Evolutionary conservation across 2,113 vertebrate genomes (phyloP).

Genomic region (Halichoerus grypus): DNA sequence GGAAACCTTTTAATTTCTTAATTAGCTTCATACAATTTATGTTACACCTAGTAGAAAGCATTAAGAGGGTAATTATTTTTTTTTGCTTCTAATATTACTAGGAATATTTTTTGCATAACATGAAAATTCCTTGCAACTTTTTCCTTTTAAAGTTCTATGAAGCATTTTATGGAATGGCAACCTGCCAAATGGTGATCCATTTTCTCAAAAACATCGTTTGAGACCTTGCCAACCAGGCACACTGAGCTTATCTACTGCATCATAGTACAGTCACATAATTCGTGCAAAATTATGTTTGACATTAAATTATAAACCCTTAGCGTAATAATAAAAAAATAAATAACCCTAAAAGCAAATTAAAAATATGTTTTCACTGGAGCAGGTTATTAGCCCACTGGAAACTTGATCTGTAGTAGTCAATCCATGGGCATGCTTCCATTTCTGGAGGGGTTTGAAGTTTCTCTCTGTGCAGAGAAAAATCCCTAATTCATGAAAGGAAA

Average conservation of each 20-base stretch:
- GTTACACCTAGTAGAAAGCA: constrained; percentile 58
- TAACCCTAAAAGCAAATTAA: constrained; percentile 91
- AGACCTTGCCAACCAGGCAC: constrained; percentile 84
- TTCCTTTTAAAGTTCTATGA: constrained; percentile 78
- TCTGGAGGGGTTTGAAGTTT: constrained; percentile 80
- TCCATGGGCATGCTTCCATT: constrained; percentile 88
- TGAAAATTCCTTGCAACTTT: constrained; percentile 73
- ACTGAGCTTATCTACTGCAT: constrained; percentile 88
- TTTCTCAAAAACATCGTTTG: constrained; percentile 87
- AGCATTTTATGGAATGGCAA: constrained; percentile 84
- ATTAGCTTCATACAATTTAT: constrained; percentile 70
- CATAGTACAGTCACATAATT: constrained; percentile 87
- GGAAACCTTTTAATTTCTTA: constrained; percentile 77
- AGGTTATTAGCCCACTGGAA: constrained; percentile 90
- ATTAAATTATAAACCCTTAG: constrained; percentile 92
- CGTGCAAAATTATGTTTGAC: constrained; percentile 90
- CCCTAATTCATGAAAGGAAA: constrained; percentile 83
- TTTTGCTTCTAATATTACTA: constrained; percentile 48
- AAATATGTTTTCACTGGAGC: constrained; percentile 92
- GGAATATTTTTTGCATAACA: constrained; percentile 61
- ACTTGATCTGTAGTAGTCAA: constrained; percentile 87
- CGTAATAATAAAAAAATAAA: constrained; percentile 92
- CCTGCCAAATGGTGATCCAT: constrained; percentile 88
- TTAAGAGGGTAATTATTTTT: constrained; percentile 53
- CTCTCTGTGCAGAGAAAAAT: constrained; percentile 73